Evolutionary conservation across 2,888 invertebrate species (phyloP), one percentile per base, ranked within the genome.

Genomic region (Heliconius erato): DNA sequence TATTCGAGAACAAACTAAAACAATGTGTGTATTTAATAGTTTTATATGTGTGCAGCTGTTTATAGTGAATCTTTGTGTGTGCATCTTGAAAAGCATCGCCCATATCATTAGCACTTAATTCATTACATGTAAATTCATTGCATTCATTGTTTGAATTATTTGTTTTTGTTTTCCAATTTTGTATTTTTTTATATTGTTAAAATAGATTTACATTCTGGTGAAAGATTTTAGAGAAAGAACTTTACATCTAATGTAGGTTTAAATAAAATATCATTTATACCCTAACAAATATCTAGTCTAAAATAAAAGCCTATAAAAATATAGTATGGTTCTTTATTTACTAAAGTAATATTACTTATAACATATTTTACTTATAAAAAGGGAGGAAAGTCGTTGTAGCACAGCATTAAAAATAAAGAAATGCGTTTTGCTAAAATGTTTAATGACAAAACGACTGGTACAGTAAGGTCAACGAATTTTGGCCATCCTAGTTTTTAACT

Each of bases 61-160:
- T 35, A 23, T 2, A 14, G 14, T 16, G 9, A 35, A n/a, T 9
- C 16, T 35, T n/a, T 76, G 9, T 14, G 26, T 63, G 59, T 76
- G 76, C 35, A 76, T 76, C 14, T 80, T 83, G 67, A 40, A 83
- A 80, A 78, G 78, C 78, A 77, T 80, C 78, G 32, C 5, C 72
- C 72, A 80, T 83, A 74, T 74, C 59, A 74, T 40, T 35, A n/a
- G 16, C 35, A 63, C 26, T 5, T 35, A 32, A 63, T 63, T 26
- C 63, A 76, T 76, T 63, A 63, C 72, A 72, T 49, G 71, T 71
- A 44, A 71, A 14, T 63, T 76, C 35, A 76, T 76, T 74, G 54
- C 28, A 74, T 12, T 49, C 23, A 11, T 74, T 59, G 59, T 28
- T 59, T 32, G 32, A 14, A 12, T 59, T 12, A 59, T 35, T 63